A percentile compares a stretch with the other conserved stretches of the same genome.
Evolutionary conservation across 2,797 vertebrate genomes (phyloP).

Genomic region (Paguma larvata): DNA sequence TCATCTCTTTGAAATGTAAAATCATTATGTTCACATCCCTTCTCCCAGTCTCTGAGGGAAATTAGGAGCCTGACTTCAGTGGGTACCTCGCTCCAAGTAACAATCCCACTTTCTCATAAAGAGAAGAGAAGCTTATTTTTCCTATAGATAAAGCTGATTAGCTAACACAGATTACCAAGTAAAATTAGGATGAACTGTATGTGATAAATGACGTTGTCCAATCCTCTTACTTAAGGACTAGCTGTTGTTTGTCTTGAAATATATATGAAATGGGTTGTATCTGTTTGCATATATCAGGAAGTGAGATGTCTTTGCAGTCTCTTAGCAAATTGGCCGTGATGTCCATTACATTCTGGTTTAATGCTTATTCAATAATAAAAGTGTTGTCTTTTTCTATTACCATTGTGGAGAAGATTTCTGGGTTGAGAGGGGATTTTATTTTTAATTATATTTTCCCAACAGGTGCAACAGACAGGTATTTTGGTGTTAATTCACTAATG

Average conservation of each 20-base stretch:
- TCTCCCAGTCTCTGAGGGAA: neutral
- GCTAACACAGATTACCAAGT: neutral
- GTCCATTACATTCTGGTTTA: neutral
- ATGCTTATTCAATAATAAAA: neutral
- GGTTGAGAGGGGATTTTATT: neutral
- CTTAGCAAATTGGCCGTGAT: neutral
- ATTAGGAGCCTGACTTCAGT: neutral
- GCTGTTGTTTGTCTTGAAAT: neutral
- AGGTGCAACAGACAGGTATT: neutral
- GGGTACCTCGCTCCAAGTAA: neutral
- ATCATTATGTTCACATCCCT: neutral
- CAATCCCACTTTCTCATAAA: neutral
- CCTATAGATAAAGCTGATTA: neutral
- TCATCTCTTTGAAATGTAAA: neutral
- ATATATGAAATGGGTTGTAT: neutral
- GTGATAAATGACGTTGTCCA: neutral
- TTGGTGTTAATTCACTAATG: neutral
- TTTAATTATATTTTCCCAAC: neutral
- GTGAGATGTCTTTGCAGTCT: neutral
- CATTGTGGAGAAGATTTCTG: neutral
- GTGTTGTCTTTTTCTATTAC: neutral
- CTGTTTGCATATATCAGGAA: neutral
- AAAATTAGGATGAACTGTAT: neutral
- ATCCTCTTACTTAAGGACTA: constrained; percentile 1
- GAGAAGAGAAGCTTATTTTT: neutral